phyloP scores from a whole-genome alignment of 2,113 vertebrate species.

The Dipodomys ordii region DNA sequence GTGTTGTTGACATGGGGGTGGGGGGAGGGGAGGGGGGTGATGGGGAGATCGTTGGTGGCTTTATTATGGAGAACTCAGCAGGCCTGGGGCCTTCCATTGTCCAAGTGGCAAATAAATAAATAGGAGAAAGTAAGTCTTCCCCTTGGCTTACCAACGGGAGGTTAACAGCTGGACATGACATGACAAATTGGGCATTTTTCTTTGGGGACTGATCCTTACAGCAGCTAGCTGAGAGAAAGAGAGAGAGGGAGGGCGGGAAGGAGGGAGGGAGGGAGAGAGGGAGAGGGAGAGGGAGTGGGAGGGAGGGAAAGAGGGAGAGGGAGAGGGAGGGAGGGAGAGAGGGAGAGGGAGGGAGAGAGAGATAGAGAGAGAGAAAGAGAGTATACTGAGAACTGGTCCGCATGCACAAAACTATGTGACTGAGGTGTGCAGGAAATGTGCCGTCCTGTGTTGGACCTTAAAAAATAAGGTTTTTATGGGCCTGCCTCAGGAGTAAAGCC shows the following conservation, averaged over 20 bases:
- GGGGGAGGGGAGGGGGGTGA: slow-evolving; percentile 67
- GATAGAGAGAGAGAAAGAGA: background rate
- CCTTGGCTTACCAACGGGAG: slow-evolving; percentile 90
- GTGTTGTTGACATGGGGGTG: slow-evolving; percentile 83
- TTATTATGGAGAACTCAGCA: slow-evolving; percentile 92
- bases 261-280: slow-evolving; percentile 75
- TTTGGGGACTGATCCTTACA: slow-evolving; percentile 87
- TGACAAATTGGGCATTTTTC: slow-evolving; percentile 95
- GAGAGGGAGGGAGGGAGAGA: slow-evolving; percentile 35
- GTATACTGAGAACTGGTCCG: slow-evolving; percentile 3
- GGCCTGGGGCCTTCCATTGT: slow-evolving; percentile 90
- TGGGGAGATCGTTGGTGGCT: slow-evolving; percentile 88
- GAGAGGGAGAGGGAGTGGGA: slow-evolving; percentile 63
- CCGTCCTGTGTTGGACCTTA: slow-evolving; percentile 23
- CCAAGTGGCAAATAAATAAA: slow-evolving; percentile 94
- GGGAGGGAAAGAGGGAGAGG: slow-evolving; percentile 61
- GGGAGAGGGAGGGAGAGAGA: slow-evolving; percentile 43
- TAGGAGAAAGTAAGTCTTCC: slow-evolving; percentile 94
- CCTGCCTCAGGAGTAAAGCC: background rate
- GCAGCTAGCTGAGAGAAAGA: slow-evolving; percentile 78
- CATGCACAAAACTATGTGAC: background rate
- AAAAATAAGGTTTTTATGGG: background rate
- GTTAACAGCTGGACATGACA: slow-evolving; percentile 98
- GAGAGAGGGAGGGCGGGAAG: slow-evolving; percentile 60
- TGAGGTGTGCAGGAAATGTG: background rate